Evolutionary conservation across 2,888 invertebrate species (phyloP).

Genomic region (Mongoloraphidia duomilia): DNA sequence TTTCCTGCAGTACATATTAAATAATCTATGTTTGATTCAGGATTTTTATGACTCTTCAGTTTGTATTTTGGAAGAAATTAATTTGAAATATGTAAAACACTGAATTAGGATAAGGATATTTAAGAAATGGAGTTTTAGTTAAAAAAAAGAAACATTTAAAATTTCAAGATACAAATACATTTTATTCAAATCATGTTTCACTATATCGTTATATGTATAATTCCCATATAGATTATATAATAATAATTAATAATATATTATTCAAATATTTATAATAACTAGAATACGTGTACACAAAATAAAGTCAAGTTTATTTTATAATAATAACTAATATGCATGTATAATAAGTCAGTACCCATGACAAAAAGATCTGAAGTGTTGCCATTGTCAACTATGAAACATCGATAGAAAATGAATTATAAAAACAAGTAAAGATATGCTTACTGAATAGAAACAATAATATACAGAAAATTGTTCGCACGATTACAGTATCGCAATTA

Average conservation of each 20-base stretch:
- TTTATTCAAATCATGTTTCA: conserved; percentile 6
- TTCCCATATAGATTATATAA: conserved; percentile 4
- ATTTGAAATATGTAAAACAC: not conserved
- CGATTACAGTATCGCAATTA: too few species aligned
- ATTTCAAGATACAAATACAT: conserved; percentile 7
- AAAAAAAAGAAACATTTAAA: not conserved
- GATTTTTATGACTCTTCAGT: too few species aligned
- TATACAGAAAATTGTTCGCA: too few species aligned
- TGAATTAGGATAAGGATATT: not conserved
- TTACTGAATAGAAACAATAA: too few species aligned
- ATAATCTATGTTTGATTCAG: too few species aligned
- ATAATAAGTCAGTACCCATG: not conserved
- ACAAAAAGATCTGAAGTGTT: too few species aligned
- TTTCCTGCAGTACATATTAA: too few species aligned
- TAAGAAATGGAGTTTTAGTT: too few species aligned
- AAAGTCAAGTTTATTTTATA: conserved; percentile 5
- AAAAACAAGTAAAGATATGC: too few species aligned
- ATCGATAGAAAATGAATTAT: too few species aligned
- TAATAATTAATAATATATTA: conserved; percentile 3
- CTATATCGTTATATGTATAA: conserved; percentile 5
- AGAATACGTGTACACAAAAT: conserved; percentile 7
- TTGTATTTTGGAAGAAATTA: too few species aligned
- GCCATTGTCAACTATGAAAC: too few species aligned
- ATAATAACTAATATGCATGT: not conserved
- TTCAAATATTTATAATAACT: not conserved